Evolutionary conservation across 2,797 vertebrate genomes (phyloP).

Genomic region (Synaphobranchus kaupii): DNA sequence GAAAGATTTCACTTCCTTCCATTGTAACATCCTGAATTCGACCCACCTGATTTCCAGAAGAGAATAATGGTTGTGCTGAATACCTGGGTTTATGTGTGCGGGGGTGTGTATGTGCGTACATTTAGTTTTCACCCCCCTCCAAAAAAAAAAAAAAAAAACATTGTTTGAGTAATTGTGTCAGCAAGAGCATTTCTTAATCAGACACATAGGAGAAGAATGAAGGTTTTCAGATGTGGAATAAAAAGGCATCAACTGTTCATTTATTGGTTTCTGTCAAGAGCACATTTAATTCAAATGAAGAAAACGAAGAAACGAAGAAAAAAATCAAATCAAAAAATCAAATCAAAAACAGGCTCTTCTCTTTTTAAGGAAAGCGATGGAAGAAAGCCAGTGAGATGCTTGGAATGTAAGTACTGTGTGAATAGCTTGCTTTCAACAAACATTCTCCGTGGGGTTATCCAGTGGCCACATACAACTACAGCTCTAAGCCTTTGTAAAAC

Average conservation of each 20-base stretch:
- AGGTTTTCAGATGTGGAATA: background rate
- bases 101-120: background rate
- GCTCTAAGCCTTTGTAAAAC: too few relatives aligned
- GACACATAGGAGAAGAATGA: background rate
- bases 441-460: background rate
- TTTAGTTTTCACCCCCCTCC: background rate
- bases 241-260: background rate
- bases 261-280: background rate
- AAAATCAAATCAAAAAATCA: background rate
- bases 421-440: background rate
- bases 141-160: background rate
- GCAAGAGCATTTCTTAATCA: background rate
- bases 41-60: background rate
- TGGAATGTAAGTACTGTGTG: conserved; percentile 52
- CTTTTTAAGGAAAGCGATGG: conserved; percentile 54
- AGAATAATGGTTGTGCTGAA: background rate
- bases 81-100: background rate
- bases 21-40: background rate
- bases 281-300: background rate
- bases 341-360: conserved; percentile 13
- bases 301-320: too few relatives aligned
- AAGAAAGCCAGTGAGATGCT: conserved; percentile 30
- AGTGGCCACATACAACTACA: background rate
- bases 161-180: background rate
- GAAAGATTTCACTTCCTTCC: background rate